Evolutionary conservation across 2,888 invertebrate species (phyloP).

Genomic region (Eulithis prunata): DNA sequence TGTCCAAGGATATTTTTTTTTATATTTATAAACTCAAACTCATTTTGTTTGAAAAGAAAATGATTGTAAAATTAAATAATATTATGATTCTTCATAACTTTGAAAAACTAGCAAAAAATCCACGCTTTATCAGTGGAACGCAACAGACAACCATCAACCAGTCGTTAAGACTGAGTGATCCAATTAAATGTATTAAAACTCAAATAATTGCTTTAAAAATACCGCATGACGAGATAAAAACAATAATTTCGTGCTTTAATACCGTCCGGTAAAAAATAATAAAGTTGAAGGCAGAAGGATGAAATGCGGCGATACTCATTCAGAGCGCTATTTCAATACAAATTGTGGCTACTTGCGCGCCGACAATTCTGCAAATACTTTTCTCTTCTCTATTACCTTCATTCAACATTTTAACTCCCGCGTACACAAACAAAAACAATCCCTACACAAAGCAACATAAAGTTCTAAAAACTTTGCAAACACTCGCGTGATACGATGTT

Average conservation of each 20-base stretch:
- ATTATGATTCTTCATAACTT: constrained; percentile 25
- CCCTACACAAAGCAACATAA: constrained; percentile 24
- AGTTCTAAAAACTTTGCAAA: constrained; percentile 8
- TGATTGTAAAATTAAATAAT: constrained; percentile 18
- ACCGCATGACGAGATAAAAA: constrained; percentile 80
- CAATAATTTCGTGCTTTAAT: constrained; percentile 82
- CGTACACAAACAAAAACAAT: constrained; percentile 33
- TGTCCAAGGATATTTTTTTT: too few relatives aligned
- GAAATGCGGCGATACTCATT: constrained; percentile 80
- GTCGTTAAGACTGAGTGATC: constrained; percentile 78
- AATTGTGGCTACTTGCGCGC: constrained; percentile 82
- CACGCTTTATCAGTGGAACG: constrained; percentile 42
- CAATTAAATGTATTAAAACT: constrained; percentile 80
- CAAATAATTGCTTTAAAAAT: constrained; percentile 82
- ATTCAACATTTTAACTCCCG: constrained; percentile 41
- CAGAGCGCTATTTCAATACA: constrained; percentile 82
- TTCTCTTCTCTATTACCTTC: constrained; percentile 67
- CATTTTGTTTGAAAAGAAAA: too few relatives aligned
- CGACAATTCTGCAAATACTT: constrained; percentile 83
- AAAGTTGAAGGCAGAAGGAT: constrained; percentile 76
- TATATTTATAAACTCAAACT: too few relatives aligned
- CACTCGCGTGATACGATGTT: constrained; percentile 2
- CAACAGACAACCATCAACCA: constrained; percentile 53
- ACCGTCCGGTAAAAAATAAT: constrained; percentile 79
- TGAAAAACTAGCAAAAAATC: constrained; percentile 30